Base-by-base conservation (phyloP, 2,888 invertebrate species). In the Eilema sororculum region DNA sequence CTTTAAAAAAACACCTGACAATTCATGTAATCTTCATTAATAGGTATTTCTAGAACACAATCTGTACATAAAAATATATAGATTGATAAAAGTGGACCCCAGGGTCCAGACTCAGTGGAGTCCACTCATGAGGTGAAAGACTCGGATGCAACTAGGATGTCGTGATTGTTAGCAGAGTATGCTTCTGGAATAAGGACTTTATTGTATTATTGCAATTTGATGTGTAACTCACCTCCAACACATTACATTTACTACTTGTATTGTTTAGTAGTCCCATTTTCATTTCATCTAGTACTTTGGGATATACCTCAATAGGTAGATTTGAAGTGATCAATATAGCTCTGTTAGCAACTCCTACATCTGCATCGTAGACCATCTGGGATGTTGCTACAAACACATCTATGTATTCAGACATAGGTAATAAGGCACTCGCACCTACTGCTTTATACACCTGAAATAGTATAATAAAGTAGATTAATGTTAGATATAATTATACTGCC, bases 211-310 rank as follows among this genome's bases (percentile, higher is more conserved):
- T 52, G 9, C 16, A 41, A 41, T 37, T 46, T 65, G 2, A 65
- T 58, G 16, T 28, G 46, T 6, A 12, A n/a, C 71, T 60, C 86
- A 96, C 96, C 95, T 97, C 97, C 91, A 97, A 97, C 67, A 97
- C 96, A 86, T 98, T 96, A 85, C 97, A 97, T 79, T 96, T 96
- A 68, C 96, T 91, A 66, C 96, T 95, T 78, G 96, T 97, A 83
- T 93, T 96, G 74, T 93, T 93, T 22, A 94, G 88, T 82, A 97
- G 90, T 16, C 96, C 93, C 76, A 96, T 95, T 73, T 95, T 95
- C 84, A 97, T 94, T 78, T 95, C 94, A 28, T 96, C 92, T 65
- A 97, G 84, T 13, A 96, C 89, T 80, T 95, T 93, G 1, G 95
- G 92, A 61, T 96, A 95, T 60, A 96, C 96, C 56, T 97, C 88